A percentile compares a stretch with the other conserved stretches of the same genome.
These are phyloP conservation scores for Saccostrea cuccullata DNA, from an alignment of 1,140 invertebrate genomes.

Conservation along the genomic window DNA sequence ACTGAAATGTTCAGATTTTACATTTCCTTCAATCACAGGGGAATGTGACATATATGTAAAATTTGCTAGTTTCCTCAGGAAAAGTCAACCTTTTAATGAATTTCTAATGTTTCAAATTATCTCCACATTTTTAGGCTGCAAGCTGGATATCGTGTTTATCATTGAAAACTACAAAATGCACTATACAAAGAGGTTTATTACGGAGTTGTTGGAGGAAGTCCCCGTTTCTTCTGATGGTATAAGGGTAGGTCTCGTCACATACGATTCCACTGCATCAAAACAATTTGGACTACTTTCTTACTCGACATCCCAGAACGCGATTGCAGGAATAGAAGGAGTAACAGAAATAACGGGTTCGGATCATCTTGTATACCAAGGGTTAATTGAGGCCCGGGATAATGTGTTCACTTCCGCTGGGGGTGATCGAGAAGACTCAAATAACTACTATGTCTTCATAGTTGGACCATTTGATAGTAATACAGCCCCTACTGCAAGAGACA, in stretches of 20 bases:
- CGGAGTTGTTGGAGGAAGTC: neutral
- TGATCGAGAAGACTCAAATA: neutral
- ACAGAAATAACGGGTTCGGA: neutral
- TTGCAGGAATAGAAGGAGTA: neutral
- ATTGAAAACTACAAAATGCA: neutral
- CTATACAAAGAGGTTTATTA: neutral
- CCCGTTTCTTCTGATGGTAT: neutral
- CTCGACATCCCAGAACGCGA: neutral
- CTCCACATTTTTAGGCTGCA: neutral
- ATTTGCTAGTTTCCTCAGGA: too few species aligned
- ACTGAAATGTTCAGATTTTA: too few species aligned
- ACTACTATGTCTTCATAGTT: neutral
- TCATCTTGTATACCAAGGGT: neutral
- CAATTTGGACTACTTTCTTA: neutral
- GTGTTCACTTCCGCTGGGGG: neutral
- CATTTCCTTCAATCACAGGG: too few species aligned
- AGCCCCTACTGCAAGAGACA: neutral
- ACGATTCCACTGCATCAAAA: neutral
- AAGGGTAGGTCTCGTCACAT: neutral
- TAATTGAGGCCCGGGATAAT: neutral
- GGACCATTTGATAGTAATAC: neutral
- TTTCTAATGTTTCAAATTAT: neutral
- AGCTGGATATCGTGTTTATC: conserved; percentile 8
- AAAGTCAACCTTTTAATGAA: too few species aligned
- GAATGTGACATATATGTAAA: too few species aligned